These are phyloP conservation scores for Dione juno DNA, from an alignment of 2,888 invertebrate genomes.

Conservation along the genomic window DNA sequence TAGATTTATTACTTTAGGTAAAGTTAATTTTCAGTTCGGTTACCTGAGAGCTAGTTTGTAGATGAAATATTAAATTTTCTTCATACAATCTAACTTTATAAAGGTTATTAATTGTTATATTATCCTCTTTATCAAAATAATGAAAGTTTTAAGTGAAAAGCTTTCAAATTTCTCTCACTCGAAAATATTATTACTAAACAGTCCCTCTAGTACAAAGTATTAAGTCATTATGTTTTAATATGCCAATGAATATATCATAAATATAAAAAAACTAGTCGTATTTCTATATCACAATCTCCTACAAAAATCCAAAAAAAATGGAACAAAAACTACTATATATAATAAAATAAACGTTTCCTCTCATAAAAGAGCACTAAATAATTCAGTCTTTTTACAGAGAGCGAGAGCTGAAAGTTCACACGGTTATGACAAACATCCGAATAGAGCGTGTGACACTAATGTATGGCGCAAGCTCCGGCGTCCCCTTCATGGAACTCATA, in stretches of 20 bases:
- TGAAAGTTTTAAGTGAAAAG: not conserved
- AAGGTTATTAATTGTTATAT: not conserved
- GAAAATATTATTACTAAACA: no score
- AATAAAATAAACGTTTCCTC: not conserved
- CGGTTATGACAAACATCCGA: not conserved
- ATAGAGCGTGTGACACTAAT: not conserved
- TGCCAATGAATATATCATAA: no score
- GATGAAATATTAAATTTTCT: not conserved
- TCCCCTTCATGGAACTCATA: not conserved
- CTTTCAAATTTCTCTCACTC: not conserved
- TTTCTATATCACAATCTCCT: no score
- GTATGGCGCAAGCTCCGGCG: not conserved
- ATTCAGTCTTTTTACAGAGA: not conserved
- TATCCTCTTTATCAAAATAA: not conserved
- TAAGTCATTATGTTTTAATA: no score
- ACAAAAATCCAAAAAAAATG: not conserved
- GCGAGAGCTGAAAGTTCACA: no score
- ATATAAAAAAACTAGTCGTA: no score
- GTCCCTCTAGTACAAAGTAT: no score
- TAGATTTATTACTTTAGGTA: no score
- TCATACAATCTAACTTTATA: not conserved
- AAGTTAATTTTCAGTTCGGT: no score
- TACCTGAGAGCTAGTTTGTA: no score
- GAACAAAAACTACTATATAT: not conserved
- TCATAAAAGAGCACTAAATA: not conserved